These are phyloP conservation scores for Dysmachus trigonus DNA, from an alignment of 2,888 invertebrate genomes.

Conservation along the genomic window DNA sequence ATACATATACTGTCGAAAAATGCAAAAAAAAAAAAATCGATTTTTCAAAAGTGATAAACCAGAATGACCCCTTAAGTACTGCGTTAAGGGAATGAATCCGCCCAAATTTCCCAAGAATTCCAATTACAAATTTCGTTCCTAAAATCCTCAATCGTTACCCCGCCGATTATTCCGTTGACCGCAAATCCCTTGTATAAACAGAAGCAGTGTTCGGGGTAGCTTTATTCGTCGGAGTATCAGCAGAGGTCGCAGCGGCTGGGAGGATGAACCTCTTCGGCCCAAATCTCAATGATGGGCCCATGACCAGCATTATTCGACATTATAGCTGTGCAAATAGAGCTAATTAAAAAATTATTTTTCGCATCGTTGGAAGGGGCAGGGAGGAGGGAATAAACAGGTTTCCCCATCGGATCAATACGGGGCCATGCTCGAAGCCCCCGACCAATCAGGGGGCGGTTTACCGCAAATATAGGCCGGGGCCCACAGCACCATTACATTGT, in stretches of 20 bases:
- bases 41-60: too few relatives aligned
- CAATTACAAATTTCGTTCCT: constrained; percentile 1
- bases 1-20: too few relatives aligned
- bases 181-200: constrained; percentile 15
- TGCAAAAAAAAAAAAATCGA: too few relatives aligned
- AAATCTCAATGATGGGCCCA: not conserved
- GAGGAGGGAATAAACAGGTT: not conserved
- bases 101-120: not conserved
- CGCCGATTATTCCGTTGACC: not conserved
- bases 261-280: not conserved
- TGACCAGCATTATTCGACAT: not conserved
- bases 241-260: not conserved
- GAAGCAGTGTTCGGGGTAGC: not conserved
- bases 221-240: not conserved
- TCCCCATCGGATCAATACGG: not conserved
- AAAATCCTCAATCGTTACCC: not conserved
- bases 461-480: constrained; percentile 1
- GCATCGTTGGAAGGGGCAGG: not conserved
- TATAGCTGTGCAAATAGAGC: not conserved
- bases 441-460: not conserved
- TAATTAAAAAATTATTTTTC: constrained; percentile 29
- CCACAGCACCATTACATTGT: constrained; percentile 25
- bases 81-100: not conserved
- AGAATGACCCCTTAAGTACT: too few relatives aligned
- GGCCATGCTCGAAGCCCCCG: not conserved